Evolutionary conservation across 23 tunicate species (phyloP).

Genomic region (Halocynthia aurantium): DNA sequence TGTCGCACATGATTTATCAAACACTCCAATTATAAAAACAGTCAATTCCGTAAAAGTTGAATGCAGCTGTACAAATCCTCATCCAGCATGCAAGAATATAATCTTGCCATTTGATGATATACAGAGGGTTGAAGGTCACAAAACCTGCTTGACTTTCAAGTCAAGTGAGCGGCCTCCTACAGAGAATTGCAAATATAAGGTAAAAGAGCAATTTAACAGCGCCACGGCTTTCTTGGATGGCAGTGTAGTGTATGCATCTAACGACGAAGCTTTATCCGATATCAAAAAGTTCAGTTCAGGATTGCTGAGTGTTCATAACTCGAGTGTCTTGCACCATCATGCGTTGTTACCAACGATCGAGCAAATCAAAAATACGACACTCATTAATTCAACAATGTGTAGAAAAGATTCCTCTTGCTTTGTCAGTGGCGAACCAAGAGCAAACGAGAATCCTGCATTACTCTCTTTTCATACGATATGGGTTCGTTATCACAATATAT

Average conservation of each 20-base stretch:
- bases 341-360: slow-evolving; percentile 30
- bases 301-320: too few species aligned
- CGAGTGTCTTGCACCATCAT: slow-evolving; percentile 13
- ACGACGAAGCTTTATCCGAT: slow-evolving; percentile 12
- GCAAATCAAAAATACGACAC: slow-evolving; percentile 39
- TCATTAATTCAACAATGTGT: not conserved
- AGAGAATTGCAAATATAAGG: not conserved
- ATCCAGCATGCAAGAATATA: too few species aligned
- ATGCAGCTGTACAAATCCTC: too few species aligned
- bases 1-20: slow-evolving; percentile 43
- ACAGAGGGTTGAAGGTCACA: too few species aligned
- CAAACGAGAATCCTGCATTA: slow-evolving; percentile 73
- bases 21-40: too few species aligned
- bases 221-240: slow-evolving; percentile 60
- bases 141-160: not conserved
- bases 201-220: slow-evolving; percentile 55
- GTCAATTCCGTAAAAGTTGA: too few species aligned
- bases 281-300: too few species aligned
- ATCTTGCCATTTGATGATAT: too few species aligned
- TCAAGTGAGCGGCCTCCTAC: slow-evolving; percentile 44
- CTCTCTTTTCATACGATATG: slow-evolving; percentile 60
- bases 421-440: slow-evolving; percentile 75
- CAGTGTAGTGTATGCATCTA: slow-evolving; percentile 58
- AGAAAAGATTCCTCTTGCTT: slow-evolving; percentile 27
- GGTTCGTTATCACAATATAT: slow-evolving; percentile 63